Evolutionary conservation across 2,888 invertebrate species (phyloP).

Genomic region (Tribolium freemani): DNA sequence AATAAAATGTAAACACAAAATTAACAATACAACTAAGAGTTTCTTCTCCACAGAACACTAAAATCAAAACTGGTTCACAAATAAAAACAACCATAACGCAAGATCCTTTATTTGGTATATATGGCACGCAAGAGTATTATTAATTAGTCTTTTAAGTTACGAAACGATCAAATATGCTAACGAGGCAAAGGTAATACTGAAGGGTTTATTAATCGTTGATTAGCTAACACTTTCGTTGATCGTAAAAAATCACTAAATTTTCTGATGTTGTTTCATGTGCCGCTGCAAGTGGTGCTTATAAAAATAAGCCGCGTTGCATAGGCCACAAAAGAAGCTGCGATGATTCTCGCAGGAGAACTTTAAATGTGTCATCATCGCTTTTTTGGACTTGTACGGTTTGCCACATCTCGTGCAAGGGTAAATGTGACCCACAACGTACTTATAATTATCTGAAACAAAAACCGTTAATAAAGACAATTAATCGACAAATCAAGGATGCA

Average conservation of each 20-base stretch:
- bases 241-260: not conserved
- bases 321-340: constrained; percentile 54
- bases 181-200: too few species aligned
- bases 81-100: not conserved
- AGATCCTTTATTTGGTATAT: not conserved
- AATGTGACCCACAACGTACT: constrained; percentile 17
- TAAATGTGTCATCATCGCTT: constrained; percentile 57
- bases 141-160: too few species aligned
- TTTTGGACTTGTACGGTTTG: constrained; percentile 57
- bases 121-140: not conserved
- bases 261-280: constrained; percentile 49
- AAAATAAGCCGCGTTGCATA: constrained; percentile 57
- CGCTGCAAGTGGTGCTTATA: constrained; percentile 58
- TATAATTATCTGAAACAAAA: constrained; percentile 37
- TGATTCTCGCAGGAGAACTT: constrained; percentile 57
- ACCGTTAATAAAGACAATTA: not conserved
- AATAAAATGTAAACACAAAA: not conserved
- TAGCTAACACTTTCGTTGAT: not conserved
- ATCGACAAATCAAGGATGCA: not conserved
- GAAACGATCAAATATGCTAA: too few species aligned
- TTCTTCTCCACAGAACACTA: not conserved
- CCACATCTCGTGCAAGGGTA: constrained; percentile 54
- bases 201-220: not conserved
- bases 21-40: not conserved
- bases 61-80: not conserved